phyloP scores from a whole-genome alignment of 1,140 invertebrate genomes.

The Zaprionus ornatus region DNA sequence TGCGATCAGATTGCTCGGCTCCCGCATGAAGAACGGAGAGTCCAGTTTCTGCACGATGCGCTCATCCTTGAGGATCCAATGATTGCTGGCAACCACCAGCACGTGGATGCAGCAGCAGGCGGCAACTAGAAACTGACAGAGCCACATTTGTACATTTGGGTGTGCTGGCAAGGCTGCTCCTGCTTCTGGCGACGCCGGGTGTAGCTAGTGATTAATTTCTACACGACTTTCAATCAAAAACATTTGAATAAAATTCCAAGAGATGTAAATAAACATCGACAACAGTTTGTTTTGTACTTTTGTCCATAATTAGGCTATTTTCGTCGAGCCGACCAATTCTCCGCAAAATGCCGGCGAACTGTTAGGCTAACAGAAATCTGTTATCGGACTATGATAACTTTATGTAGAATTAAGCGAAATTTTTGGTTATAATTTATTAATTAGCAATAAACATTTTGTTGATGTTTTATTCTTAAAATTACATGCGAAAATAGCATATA shows the following conservation, averaged over 20 bases:
- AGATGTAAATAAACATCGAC: conserved; percentile 39
- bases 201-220: neutral
- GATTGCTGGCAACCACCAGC: conserved; percentile 62
- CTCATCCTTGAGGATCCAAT: conserved; percentile 76
- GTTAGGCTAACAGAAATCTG: conserved; percentile 13
- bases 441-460: neutral
- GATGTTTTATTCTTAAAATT: neutral
- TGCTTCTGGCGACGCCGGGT: neutral
- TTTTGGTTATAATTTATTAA: neutral
- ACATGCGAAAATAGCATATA: neutral
- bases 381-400: neutral
- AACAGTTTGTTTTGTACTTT: conserved; percentile 16
- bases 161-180: neutral
- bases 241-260: neutral
- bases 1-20: conserved; percentile 91
- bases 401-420: neutral
- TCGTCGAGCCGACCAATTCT: neutral
- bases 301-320: conserved; percentile 18
- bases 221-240: neutral
- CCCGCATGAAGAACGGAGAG: conserved; percentile 90
- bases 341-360: neutral
- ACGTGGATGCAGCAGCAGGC: conserved; percentile 52
- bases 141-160: conserved; percentile 51
- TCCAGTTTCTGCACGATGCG: conserved; percentile 85
- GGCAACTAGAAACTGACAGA: conserved; percentile 40